A percentile compares a stretch with the other conserved stretches of the same genome.
Evolutionary conservation across 2,113 vertebrate genomes (phyloP).

Genomic region (Catagonus wagneri): DNA sequence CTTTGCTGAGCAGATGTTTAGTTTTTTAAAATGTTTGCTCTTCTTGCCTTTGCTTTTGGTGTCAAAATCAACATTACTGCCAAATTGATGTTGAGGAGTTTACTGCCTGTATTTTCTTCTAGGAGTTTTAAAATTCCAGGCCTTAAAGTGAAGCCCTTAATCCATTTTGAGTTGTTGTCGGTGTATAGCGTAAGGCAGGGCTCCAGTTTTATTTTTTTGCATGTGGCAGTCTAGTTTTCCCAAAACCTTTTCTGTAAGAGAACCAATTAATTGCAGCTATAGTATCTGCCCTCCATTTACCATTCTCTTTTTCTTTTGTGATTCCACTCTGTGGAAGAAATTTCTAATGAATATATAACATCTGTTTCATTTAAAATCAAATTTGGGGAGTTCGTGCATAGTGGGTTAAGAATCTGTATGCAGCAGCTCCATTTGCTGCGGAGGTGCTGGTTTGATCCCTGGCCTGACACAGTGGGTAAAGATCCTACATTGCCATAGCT

Average conservation of each 20-base stretch:
- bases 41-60: constrained; percentile 16
- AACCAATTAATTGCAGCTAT: neutral
- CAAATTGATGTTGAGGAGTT: neutral
- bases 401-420: too few relatives aligned
- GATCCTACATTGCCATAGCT: too few relatives aligned
- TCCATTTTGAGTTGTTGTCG: neutral
- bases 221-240: neutral
- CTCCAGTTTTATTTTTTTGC: neutral
- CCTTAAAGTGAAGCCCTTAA: neutral
- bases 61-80: neutral
- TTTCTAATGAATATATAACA: neutral
- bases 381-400: neutral
- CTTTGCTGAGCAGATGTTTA: neutral
- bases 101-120: neutral
- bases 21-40: neutral
- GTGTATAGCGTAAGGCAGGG: neutral
- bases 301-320: neutral
- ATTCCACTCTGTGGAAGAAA: neutral
- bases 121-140: neutral
- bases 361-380: constrained; percentile 18
- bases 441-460: too few relatives aligned
- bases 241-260: neutral
- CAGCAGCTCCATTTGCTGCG: too few relatives aligned
- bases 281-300: neutral
- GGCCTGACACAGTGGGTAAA: too few relatives aligned